Percentiles rank a stretch among this genome's conserved stretches.
Evolutionary conservation across 2,888 invertebrate species (phyloP).

Genomic region (Drosophila merina): DNA sequence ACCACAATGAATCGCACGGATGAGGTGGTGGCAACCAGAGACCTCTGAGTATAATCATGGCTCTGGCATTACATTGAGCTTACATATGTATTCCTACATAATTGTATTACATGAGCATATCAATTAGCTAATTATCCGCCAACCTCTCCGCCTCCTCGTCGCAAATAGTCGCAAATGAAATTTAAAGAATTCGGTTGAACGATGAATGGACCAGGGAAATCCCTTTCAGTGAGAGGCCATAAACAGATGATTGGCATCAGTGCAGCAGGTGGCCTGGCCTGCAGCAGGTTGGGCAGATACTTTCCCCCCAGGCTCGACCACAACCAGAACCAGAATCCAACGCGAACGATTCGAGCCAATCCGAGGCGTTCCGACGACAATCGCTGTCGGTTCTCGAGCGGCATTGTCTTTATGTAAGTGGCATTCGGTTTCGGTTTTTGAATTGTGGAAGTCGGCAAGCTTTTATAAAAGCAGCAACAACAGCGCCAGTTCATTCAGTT

Average conservation of each 20-base stretch:
- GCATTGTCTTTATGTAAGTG: conserved; percentile 44
- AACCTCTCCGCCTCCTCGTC: conserved; percentile 1
- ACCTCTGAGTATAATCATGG: conserved; percentile 45
- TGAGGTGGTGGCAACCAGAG: conserved; percentile 3
- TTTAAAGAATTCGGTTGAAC: not conserved
- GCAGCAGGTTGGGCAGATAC: not conserved
- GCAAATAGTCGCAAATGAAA: not conserved
- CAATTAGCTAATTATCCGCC: conserved; percentile 34
- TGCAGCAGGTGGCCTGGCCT: conserved; percentile 13
- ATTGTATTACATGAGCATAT: conserved; percentile 59
- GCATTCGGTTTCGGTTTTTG: conserved; percentile 32
- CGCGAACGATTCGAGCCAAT: not conserved
- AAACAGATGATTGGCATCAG: conserved; percentile 5
- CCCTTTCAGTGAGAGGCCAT: conserved; percentile 23
- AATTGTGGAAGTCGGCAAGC: conserved; percentile 54
- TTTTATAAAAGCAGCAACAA: conserved; percentile 81
- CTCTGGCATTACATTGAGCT: conserved; percentile 25
- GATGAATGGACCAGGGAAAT: conserved; percentile 32
- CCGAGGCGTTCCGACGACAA: not conserved
- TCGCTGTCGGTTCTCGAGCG: conserved; percentile 20
- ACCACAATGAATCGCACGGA: conserved; percentile 6
- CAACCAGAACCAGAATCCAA: conserved; percentile 19
- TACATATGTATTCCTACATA: conserved; percentile 39
- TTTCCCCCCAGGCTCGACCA: conserved; percentile 12
- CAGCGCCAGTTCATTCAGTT: conserved; percentile 68